Conservation (phyloP, 1,140 invertebrate species). For the Rhyzopertha dominica region DNA sequence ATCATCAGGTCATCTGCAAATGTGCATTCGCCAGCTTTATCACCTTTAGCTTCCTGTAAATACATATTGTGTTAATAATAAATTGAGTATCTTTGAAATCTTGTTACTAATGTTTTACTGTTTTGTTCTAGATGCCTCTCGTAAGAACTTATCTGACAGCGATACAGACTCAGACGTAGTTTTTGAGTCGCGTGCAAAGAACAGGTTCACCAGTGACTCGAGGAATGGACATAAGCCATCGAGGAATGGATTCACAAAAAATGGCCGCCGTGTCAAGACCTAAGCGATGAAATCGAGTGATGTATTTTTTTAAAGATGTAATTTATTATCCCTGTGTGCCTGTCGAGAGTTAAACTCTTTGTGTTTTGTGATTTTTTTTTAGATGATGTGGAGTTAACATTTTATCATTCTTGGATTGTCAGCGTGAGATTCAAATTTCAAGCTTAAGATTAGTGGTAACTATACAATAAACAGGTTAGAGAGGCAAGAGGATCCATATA, state of each 20-base stretch:
- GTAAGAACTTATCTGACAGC: slow-evolving; percentile 63
- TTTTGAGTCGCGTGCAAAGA: slow-evolving; percentile 58
- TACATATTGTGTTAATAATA: slow-evolving; percentile 1
- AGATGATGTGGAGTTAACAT: too few relatives aligned
- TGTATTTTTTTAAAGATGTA: too few relatives aligned
- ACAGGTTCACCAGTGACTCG: slow-evolving; percentile 46
- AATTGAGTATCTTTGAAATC: slow-evolving; percentile 3
- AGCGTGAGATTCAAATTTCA: too few relatives aligned
- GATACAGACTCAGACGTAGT: slow-evolving; percentile 71
- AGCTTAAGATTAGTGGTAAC: too few relatives aligned
- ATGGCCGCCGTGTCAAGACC: slow-evolving; percentile 50
- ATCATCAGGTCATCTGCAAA: too few relatives aligned
- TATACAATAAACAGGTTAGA: too few relatives aligned
- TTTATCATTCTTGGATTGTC: too few relatives aligned
- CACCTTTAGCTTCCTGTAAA: neutral
- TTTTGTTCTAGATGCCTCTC: slow-evolving; percentile 46
- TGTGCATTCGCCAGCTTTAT: neutral
- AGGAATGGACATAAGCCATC: slow-evolving; percentile 49
- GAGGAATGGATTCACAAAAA: slow-evolving; percentile 50
- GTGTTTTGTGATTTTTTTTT: neutral
- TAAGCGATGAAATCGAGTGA: too few relatives aligned
- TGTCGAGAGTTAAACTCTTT: too few relatives aligned
- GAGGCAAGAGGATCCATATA: too few relatives aligned
- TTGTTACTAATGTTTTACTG: neutral
- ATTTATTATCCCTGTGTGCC: too few relatives aligned